Percentiles rank a stretch among this genome's conserved stretches.
These are phyloP conservation scores for Harlomillsia oculata DNA, from an alignment of 1,140 invertebrate species.

Conservation along the genomic window DNA sequence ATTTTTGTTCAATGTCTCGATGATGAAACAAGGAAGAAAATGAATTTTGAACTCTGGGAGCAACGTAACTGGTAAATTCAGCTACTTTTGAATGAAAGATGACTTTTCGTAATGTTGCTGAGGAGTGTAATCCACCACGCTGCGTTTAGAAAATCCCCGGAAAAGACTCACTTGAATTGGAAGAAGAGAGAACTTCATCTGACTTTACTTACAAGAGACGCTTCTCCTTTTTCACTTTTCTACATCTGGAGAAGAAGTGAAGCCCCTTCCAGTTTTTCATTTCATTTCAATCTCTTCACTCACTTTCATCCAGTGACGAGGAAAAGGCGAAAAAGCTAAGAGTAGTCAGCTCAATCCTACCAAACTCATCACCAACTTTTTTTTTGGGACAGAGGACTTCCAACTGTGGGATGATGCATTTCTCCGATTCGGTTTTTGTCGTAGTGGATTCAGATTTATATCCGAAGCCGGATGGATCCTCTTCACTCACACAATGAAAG, in stretches of 20 bases:
- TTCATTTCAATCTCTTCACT: slow-evolving; percentile 13
- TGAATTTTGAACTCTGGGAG: too few species aligned
- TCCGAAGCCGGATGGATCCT: slow-evolving; percentile 18
- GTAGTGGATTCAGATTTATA: slow-evolving; percentile 16
- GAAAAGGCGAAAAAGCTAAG: background rate
- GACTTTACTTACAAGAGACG: background rate
- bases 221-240: background rate
- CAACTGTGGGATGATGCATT: background rate
- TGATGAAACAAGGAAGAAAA: too few species aligned
- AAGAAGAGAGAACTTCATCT: slow-evolving; percentile 3
- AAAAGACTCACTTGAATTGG: too few species aligned
- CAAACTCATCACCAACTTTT: background rate
- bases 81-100: too few species aligned
- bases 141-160: too few species aligned
- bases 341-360: background rate
- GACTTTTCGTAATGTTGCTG: too few species aligned
- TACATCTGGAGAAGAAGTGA: background rate
- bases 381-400: background rate
- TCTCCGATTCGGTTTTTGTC: slow-evolving; percentile 12
- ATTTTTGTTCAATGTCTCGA: too few species aligned
- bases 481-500: slow-evolving; percentile 21
- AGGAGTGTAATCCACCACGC: too few species aligned
- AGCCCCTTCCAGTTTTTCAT: slow-evolving; percentile 7
- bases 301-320: background rate
- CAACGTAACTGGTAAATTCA: too few species aligned